Conservation (phyloP, 2,113 vertebrate species). For the Pelusios castaneus region DNA sequence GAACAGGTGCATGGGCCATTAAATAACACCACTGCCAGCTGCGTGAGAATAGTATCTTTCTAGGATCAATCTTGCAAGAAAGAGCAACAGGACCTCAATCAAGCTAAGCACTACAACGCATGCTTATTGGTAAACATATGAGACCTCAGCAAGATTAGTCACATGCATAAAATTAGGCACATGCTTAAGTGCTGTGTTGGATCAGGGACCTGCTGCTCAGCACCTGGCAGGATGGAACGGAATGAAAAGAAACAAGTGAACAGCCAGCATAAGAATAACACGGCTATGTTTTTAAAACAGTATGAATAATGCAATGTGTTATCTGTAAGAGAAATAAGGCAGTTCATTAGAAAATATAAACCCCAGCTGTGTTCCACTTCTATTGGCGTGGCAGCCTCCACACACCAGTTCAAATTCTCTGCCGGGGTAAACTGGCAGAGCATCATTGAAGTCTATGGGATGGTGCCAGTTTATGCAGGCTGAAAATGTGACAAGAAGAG, state of each 20-base stretch:
- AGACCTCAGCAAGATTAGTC: background rate
- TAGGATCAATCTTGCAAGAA: background rate
- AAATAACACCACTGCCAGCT: background rate
- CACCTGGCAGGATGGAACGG: background rate
- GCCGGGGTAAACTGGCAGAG: background rate
- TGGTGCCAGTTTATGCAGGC: background rate
- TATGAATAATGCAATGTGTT: background rate
- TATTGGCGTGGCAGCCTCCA: background rate
- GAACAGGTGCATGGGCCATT: background rate
- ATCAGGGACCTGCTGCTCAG: background rate
- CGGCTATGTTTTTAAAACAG: background rate
- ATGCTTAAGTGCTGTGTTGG: background rate
- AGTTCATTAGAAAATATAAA: background rate
- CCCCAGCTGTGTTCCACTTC: background rate
- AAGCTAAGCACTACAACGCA: background rate
- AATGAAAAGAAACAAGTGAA: background rate
- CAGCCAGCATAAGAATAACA: background rate
- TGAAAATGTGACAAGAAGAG: background rate
- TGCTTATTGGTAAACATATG: background rate
- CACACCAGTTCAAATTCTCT: background rate
- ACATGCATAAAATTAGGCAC: background rate
- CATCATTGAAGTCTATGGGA: background rate
- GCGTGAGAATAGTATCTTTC: background rate
- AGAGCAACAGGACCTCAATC: background rate
- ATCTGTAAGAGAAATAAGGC: background rate